phyloP scores from a whole-genome alignment of 2,113 vertebrate species.

The Zingel zingel region DNA sequence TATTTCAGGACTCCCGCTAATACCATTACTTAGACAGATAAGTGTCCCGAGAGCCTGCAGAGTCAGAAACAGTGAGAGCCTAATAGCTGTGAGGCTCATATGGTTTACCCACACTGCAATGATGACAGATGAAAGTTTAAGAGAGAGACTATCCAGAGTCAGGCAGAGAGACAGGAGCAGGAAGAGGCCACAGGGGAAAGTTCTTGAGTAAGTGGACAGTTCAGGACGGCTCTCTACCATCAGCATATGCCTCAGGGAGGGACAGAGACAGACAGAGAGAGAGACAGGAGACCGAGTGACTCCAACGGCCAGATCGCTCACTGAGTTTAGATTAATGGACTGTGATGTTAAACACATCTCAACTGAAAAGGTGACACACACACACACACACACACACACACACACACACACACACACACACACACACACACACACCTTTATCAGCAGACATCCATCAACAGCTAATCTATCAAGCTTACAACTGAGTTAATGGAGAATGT shows the following conservation, averaged over 20 bases:
- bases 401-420: slow-evolving; percentile 1
- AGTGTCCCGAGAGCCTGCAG: neutral
- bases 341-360: slow-evolving; percentile 53
- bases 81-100: slow-evolving; percentile 29
- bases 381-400: neutral
- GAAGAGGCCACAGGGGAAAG: slow-evolving; percentile 47
- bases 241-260: slow-evolving; percentile 47
- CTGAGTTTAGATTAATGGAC: slow-evolving; percentile 75
- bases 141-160: slow-evolving; percentile 57
- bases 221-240: slow-evolving; percentile 46
- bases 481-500: slow-evolving; percentile 39
- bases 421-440: slow-evolving; percentile 36
- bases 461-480: slow-evolving; percentile 64
- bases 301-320: slow-evolving; percentile 64
- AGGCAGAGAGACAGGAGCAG: slow-evolving; percentile 18
- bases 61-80: slow-evolving; percentile 1
- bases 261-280: slow-evolving; percentile 48
- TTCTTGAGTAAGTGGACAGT: slow-evolving; percentile 41
- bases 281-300: slow-evolving; percentile 67
- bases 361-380: slow-evolving; percentile 51
- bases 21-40: slow-evolving; percentile 2
- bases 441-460: slow-evolving; percentile 54
- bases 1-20: neutral
- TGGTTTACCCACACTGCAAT: neutral
- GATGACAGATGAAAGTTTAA: slow-evolving; percentile 55